Percentiles rank a stretch among this genome's conserved stretches.
phyloP scores from a whole-genome alignment of 2,113 vertebrate species.

The Triplophysa siluroides region DNA sequence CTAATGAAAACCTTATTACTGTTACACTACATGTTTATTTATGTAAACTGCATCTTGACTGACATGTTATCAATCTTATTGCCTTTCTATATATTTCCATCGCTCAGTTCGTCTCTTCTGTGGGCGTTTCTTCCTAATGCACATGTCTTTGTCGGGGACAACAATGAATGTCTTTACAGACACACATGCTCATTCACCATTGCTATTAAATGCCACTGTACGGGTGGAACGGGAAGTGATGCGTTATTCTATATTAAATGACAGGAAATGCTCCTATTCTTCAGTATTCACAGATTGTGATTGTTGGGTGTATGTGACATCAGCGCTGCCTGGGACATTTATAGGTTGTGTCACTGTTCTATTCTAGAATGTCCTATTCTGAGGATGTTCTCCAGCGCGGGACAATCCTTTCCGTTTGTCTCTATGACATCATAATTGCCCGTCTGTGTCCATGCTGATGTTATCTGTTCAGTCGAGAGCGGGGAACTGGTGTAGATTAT shows the following conservation, averaged over 20 bases:
- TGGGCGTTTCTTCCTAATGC: not conserved
- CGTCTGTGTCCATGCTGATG: conserved; percentile 28
- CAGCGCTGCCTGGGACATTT: conserved; percentile 28
- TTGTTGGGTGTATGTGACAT: conserved; percentile 46
- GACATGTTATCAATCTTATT: conserved; percentile 1
- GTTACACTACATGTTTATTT: not conserved
- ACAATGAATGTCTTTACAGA: not conserved
- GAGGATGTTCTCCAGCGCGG: conserved; percentile 32
- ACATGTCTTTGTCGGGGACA: not conserved
- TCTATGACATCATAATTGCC: conserved; percentile 40
- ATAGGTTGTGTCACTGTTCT: conserved; percentile 31
- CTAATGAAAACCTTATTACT: not conserved
- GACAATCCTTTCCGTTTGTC: conserved; percentile 31
- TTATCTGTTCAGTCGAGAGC: conserved; percentile 21
- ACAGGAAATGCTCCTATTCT: conserved; percentile 56
- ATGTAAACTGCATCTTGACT: not conserved
- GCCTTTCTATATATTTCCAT: not conserved
- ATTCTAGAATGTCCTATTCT: conserved; percentile 48
- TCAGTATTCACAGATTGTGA: conserved; percentile 33
- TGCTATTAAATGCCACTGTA: conserved; percentile 28
- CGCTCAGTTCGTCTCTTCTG: not conserved
- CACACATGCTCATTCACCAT: conserved; percentile 19
- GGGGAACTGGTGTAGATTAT: not conserved
- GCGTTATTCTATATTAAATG: conserved; percentile 49
- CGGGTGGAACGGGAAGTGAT: conserved; percentile 51